Percentiles rank a stretch among this genome's conserved stretches.
Evolutionary conservation across 2,797 vertebrate species (phyloP).

Genomic region (Hydrocynus forskahlii): DNA sequence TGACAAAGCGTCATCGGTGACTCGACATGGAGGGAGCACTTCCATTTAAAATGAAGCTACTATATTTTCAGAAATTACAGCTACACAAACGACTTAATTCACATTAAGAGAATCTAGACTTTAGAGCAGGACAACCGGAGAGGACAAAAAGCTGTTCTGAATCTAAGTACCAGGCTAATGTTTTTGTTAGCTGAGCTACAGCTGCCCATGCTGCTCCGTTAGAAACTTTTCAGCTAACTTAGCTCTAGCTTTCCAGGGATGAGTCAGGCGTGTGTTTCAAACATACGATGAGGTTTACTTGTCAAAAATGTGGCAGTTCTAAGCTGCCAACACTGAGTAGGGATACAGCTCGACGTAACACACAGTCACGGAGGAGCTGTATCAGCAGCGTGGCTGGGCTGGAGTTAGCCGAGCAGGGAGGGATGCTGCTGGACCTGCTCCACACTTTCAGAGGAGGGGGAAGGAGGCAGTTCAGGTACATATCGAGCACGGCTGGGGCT

Average conservation of each 20-base stretch:
- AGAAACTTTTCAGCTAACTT: slow-evolving; percentile 4
- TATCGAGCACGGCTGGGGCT: slow-evolving; percentile 31
- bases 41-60: neutral
- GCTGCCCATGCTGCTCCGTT: neutral
- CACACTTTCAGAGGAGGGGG: slow-evolving; percentile 31
- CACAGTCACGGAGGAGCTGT: slow-evolving; percentile 6
- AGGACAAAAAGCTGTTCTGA: neutral
- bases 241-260: neutral
- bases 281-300: neutral
- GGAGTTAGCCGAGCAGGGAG: slow-evolving; percentile 36
- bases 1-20: neutral
- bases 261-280: neutral
- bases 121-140: neutral
- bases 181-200: slow-evolving; percentile 4
- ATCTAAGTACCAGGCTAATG: neutral
- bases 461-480: slow-evolving; percentile 2
- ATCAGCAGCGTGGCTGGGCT: slow-evolving; percentile 43
- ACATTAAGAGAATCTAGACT: neutral
- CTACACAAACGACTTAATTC: neutral
- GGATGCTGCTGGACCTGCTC: slow-evolving; percentile 28
- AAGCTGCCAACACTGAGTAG: neutral
- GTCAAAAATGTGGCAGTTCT: neutral
- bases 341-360: neutral
- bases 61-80: neutral
- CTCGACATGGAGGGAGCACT: neutral